These are phyloP conservation scores for Chelonus insularis DNA, from an alignment of 1,140 invertebrate species.

Conservation along the genomic window DNA sequence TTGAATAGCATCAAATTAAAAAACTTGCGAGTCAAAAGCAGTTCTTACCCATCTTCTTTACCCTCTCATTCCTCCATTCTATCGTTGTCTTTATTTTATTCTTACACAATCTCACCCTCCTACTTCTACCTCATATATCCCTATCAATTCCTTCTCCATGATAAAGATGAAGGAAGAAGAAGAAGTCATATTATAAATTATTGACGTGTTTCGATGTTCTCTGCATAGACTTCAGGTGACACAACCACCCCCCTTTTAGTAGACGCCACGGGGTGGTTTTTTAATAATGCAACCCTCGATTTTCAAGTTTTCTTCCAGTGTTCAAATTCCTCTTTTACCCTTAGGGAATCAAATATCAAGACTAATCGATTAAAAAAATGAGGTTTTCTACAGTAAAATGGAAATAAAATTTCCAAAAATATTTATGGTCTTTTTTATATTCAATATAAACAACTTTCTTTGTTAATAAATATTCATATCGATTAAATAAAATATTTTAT, in stretches of 20 bases:
- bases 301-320: slow-evolving; percentile 43
- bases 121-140: slow-evolving; percentile 7
- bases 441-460: too few relatives aligned
- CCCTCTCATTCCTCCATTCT: not conserved
- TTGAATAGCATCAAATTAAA: slow-evolving; percentile 32
- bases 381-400: too few relatives aligned
- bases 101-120: slow-evolving; percentile 1
- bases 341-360: not conserved
- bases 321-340: slow-evolving; percentile 37
- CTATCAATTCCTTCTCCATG: slow-evolving; percentile 26
- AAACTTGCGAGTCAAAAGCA: slow-evolving; percentile 19
- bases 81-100: not conserved
- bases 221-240: slow-evolving; percentile 23
- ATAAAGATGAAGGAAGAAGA: slow-evolving; percentile 13
- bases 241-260: not conserved
- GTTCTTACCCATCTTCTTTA: slow-evolving; percentile 15
- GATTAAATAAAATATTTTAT: too few relatives aligned
- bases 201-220: slow-evolving; percentile 16
- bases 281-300: slow-evolving; percentile 51
- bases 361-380: slow-evolving; percentile 2
- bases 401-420: too few relatives aligned
- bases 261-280: slow-evolving; percentile 29
- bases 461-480: too few relatives aligned
- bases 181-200: slow-evolving; percentile 24
- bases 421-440: too few relatives aligned